phyloP scores from a whole-genome alignment of 2,797 vertebrate species.

The Cuculus canorus region DNA sequence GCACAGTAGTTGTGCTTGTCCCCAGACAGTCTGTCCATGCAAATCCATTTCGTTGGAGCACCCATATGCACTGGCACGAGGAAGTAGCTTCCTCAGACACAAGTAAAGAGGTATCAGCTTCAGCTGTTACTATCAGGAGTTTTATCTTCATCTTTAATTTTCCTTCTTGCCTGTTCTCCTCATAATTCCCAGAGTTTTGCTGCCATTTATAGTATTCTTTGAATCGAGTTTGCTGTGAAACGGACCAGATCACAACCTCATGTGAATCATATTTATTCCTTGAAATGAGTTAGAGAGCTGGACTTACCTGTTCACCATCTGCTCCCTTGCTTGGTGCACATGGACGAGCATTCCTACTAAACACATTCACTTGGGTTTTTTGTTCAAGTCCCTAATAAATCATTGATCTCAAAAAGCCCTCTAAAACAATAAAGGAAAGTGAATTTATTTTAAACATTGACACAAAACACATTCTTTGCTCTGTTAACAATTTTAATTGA shows the following conservation, averaged over 20 bases:
- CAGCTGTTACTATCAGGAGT: not conserved
- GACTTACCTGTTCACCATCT: not conserved
- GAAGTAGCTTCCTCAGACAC: not conserved
- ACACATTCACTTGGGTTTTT: not conserved
- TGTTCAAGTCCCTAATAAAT: not conserved
- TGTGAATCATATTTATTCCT: not conserved
- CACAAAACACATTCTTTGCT: not conserved
- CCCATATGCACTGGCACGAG: not conserved
- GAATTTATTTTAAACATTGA: not conserved
- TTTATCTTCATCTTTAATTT: not conserved
- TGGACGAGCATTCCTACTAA: not conserved
- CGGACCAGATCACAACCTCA: not conserved
- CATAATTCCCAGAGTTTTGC: not conserved
- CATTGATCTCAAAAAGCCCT: not conserved
- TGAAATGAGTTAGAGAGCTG: not conserved
- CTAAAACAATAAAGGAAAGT: not conserved
- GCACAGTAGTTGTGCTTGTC: not conserved
- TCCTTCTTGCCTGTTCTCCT: not conserved
- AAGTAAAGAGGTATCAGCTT: not conserved
- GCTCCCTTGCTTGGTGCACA: not conserved
- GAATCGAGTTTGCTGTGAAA: not conserved
- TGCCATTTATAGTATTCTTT: not conserved
- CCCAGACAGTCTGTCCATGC: fast-evolving
- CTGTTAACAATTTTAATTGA: not conserved
- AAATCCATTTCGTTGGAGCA: not conserved